A percentile compares a stretch with the other conserved stretches of the same genome.
These are phyloP conservation scores for Drosophila parvula DNA, from an alignment of 1,140 invertebrate species.

Conservation along the genomic window DNA sequence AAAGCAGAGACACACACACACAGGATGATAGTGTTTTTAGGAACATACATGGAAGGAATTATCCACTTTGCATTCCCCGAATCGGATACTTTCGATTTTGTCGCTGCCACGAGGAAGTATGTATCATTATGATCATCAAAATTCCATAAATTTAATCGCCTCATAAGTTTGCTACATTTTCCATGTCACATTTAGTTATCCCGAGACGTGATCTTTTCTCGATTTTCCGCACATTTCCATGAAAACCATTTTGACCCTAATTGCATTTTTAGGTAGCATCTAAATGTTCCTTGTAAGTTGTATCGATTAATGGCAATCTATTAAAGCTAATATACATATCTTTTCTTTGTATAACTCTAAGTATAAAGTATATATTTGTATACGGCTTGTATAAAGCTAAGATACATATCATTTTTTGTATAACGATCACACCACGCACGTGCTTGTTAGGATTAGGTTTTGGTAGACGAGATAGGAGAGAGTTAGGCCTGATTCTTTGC, in stretches of 20 bases:
- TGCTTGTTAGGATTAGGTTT: too few species aligned
- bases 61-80: constrained; percentile 6
- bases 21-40: constrained; percentile 5
- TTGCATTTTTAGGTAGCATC: constrained; percentile 1
- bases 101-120: neutral
- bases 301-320: neutral
- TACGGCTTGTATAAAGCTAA: too few species aligned
- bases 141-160: constrained; percentile 61
- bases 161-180: constrained; percentile 22
- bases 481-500: too few species aligned
- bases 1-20: neutral
- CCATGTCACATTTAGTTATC: constrained; percentile 10
- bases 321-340: neutral
- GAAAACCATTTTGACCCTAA: constrained; percentile 9
- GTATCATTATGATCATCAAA: constrained; percentile 25
- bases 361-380: too few species aligned
- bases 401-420: too few species aligned
- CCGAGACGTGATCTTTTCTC: constrained; percentile 26
- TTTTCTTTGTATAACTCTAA: too few species aligned
- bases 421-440: too few species aligned
- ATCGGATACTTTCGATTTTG: too few species aligned
- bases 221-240: constrained; percentile 11
- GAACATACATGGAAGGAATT: neutral
- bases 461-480: too few species aligned
- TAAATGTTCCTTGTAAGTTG: neutral